Evolutionary conservation across 2,113 vertebrate genomes (phyloP), one percentile per base, ranked within the genome.

Genomic region (Xyliphius kryptos): DNA sequence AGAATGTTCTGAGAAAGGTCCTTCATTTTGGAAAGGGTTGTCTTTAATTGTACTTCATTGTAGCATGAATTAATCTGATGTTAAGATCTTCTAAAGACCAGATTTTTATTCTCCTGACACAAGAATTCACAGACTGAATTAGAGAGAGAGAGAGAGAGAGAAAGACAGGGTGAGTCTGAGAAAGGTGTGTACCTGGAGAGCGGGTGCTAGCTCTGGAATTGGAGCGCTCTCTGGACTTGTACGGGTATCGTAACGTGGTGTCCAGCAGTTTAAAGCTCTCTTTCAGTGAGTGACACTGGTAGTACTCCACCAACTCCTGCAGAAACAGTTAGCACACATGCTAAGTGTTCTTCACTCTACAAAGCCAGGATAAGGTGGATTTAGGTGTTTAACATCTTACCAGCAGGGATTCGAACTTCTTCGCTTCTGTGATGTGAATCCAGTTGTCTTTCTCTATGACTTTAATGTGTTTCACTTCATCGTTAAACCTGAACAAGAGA

Each of bases 381-480:
- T 26, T 15, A 51, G 9, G 6, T 73, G n/a, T n/a, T n/a, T n/a
- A n/a, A n/a, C n/a, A n/a, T n/a, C 87, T n/a, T 80, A 98, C 96
- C 91, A 93, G 71, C 57, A 98, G 89, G 71, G 90, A 97, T 67
- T 98, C 95, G 1, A 99, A 99, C 75, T 95, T 99, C 85, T 97
- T 98, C 9, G 95, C 95, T 71, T 99, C 96, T 0, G 95, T 99
- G 82, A 98, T 97, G 87, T 99, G 92, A 44, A 97, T 91, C 96
- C 96, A 99, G 77, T 79, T 93, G 85, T 97, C 95, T 63, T 95
- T 99, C 71, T 97, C 94, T 14, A 98, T 86, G 49, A 99, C 95
- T 82, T 99, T 99, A 57, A 99, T 99, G 82, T 99, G 96, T 69
- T 99, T 99, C 41, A 99, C 96, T 83, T 99, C 96, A 0, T 97